Conservation (phyloP, 2,797 vertebrate species). For the Eulemur rubriventer region DNA sequence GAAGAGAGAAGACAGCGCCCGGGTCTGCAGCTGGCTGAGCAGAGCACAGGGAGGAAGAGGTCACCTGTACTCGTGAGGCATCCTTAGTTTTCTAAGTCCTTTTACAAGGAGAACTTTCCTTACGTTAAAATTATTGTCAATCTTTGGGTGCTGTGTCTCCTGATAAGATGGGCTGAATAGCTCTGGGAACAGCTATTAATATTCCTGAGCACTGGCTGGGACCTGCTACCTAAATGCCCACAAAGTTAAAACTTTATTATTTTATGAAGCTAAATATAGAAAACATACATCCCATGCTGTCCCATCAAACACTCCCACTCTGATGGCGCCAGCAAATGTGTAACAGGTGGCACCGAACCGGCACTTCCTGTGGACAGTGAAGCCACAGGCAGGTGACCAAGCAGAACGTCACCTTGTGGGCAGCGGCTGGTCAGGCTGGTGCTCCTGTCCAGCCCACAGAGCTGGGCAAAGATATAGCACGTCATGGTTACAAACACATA, state of each 20-base stretch:
- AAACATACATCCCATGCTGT: fast-evolving
- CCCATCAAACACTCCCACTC: neutral
- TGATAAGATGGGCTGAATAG: fast-evolving
- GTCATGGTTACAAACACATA: fast-evolving
- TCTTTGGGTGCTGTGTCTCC: neutral
- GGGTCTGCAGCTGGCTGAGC: neutral
- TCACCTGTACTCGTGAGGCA: fast-evolving
- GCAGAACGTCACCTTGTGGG: fast-evolving
- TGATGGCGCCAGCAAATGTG: fast-evolving
- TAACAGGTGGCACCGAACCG: too few relatives aligned
- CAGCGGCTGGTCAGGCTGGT: fast-evolving
- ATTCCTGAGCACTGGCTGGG: neutral
- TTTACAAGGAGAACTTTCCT: fast-evolving
- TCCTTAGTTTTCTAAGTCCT: neutral
- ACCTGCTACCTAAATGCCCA: neutral
- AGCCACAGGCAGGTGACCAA: fast-evolving
- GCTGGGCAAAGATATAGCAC: fast-evolving
- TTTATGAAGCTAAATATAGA: neutral
- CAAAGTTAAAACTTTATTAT: fast-evolving
- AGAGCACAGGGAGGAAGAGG: neutral
- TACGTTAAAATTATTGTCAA: fast-evolving
- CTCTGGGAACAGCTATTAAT: neutral
- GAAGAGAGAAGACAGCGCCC: neutral
- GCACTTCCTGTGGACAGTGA: fast-evolving
- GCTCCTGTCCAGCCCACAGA: neutral